Evolutionary conservation across 2,888 invertebrate genomes (phyloP).

Genomic region (Phymatocera aterrima): DNA sequence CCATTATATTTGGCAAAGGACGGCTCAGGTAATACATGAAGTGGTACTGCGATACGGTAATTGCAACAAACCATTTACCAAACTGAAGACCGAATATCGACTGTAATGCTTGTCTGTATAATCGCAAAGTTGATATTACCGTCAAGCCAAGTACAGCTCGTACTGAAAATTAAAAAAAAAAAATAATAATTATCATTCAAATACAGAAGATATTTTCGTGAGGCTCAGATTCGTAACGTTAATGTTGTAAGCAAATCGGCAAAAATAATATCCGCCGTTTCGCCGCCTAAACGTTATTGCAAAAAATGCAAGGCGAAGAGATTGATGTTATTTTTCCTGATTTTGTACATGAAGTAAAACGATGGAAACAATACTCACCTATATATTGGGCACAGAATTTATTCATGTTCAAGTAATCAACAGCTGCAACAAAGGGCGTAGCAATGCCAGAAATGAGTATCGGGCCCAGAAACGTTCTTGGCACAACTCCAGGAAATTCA

Average conservation of each 20-base stretch:
- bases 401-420: slow-evolving; percentile 82
- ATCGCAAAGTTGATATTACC: slow-evolving; percentile 85
- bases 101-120: slow-evolving; percentile 84
- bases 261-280: too few relatives aligned
- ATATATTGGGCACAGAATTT: slow-evolving; percentile 94
- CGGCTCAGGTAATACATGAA: slow-evolving; percentile 98
- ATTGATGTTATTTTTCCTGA: too few relatives aligned
- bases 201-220: too few relatives aligned
- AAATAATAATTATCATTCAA: too few relatives aligned
- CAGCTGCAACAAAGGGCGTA: slow-evolving; percentile 84
- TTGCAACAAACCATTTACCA: slow-evolving; percentile 87
- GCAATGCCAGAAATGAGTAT: slow-evolving; percentile 87
- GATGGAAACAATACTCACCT: slow-evolving; percentile 80
- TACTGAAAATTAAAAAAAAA: slow-evolving; percentile 79
- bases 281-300: too few relatives aligned
- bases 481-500: slow-evolving; percentile 98
- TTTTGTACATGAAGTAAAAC: neutral
- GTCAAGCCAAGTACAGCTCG: slow-evolving; percentile 86
- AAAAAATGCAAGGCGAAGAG: too few relatives aligned
- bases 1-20: slow-evolving; percentile 96
- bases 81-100: slow-evolving; percentile 87
- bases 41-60: slow-evolving; percentile 97
- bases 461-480: slow-evolving; percentile 96
- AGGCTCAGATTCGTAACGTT: too few relatives aligned
- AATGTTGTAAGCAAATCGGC: too few relatives aligned